Percentiles rank a stretch among this genome's conserved stretches.
These are phyloP conservation scores for Drosophila fuyamai DNA, from an alignment of 1,140 invertebrate genomes.

Conservation along the genomic window DNA sequence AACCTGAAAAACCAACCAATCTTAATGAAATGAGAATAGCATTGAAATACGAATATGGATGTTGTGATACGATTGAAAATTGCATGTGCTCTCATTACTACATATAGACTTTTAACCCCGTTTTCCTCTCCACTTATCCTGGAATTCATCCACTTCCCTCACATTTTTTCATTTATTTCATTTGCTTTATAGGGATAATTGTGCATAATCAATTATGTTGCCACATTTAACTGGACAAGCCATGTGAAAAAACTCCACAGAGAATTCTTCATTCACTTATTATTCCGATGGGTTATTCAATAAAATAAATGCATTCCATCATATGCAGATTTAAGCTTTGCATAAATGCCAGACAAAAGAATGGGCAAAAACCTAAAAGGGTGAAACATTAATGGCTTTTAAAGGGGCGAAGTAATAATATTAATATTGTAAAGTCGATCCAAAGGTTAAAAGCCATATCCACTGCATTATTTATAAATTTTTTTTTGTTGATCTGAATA, in stretches of 20 bases:
- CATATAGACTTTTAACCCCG: slow-evolving; percentile 9
- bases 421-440: too few relatives aligned
- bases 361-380: neutral
- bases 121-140: neutral
- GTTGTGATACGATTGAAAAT: slow-evolving; percentile 72
- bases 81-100: slow-evolving; percentile 24
- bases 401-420: slow-evolving; percentile 2
- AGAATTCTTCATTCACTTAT: slow-evolving; percentile 26
- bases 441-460: neutral
- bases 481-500: too few relatives aligned
- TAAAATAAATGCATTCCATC: slow-evolving; percentile 26
- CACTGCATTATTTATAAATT: too few relatives aligned
- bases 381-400: slow-evolving; percentile 33
- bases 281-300: slow-evolving; percentile 39
- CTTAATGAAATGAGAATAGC: slow-evolving; percentile 30
- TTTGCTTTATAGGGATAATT: slow-evolving; percentile 66
- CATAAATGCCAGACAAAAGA: slow-evolving; percentile 21
- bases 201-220: slow-evolving; percentile 82
- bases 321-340: slow-evolving; percentile 49
- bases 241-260: slow-evolving; percentile 41
- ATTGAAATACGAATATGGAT: slow-evolving; percentile 71
- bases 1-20: slow-evolving; percentile 19
- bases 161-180: slow-evolving; percentile 22
- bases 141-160: neutral
- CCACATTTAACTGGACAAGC: slow-evolving; percentile 68